phyloP scores from a whole-genome alignment of 2,113 vertebrate species.

The Laticauda laticaudata region DNA sequence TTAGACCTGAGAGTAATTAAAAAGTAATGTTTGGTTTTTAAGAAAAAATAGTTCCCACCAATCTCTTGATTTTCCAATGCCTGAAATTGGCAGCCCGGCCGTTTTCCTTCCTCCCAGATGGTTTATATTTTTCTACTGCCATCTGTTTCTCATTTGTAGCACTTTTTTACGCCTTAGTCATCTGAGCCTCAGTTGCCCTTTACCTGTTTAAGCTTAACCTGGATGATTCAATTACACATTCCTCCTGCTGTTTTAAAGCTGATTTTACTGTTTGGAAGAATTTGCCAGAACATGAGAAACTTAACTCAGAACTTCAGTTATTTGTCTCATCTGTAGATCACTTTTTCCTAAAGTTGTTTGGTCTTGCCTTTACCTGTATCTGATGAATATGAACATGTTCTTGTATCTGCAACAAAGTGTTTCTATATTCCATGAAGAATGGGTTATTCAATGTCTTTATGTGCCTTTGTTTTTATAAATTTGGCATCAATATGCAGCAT shows the following conservation, averaged over 20 bases:
- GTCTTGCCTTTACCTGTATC: neutral
- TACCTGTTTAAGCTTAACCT: slow-evolving; percentile 9
- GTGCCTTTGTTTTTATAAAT: neutral
- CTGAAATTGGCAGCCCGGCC: slow-evolving; percentile 11
- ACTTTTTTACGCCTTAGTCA: slow-evolving; percentile 8
- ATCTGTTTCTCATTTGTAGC: slow-evolving; percentile 19
- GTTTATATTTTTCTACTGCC: slow-evolving; percentile 2
- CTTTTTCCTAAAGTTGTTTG: neutral
- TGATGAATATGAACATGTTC: neutral
- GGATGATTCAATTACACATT: slow-evolving; percentile 17
- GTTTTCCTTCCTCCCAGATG: slow-evolving; percentile 19
- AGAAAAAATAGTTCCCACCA: slow-evolving; percentile 1
- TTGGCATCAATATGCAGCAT: neutral
- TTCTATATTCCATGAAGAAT: neutral
- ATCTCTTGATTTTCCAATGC: slow-evolving; percentile 24
- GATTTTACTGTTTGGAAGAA: neutral
- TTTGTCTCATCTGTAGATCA: neutral
- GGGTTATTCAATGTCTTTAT: neutral
- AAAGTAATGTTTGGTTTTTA: slow-evolving; percentile 28
- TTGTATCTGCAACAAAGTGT: neutral
- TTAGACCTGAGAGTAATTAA: slow-evolving; percentile 2
- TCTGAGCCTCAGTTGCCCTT: neutral
- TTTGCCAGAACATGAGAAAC: slow-evolving; percentile 6
- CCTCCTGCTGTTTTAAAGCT: neutral
- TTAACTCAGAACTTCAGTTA: neutral